Evolutionary conservation across 2,888 invertebrate species (phyloP).

Genomic region (Drosophila paracracens): DNA sequence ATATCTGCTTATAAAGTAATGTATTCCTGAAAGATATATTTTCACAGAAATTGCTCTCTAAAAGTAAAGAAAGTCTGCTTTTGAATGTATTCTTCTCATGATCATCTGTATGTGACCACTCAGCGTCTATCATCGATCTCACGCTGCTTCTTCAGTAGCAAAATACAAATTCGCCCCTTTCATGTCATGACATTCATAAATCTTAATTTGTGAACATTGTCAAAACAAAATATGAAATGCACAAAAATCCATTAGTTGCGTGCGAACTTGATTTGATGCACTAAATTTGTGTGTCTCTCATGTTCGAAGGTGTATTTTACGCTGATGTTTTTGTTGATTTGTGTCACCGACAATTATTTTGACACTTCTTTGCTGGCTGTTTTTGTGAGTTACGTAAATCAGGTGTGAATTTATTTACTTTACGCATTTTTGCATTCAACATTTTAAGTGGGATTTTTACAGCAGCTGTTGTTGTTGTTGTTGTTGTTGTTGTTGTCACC

Average conservation of each 20-base stretch:
- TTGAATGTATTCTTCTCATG: not conserved
- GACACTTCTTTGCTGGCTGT: constrained; percentile 59
- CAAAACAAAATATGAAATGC: constrained; percentile 25
- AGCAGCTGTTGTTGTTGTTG: not conserved
- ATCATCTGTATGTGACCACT: not conserved
- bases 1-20: not conserved
- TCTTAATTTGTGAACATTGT: constrained; percentile 35
- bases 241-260: constrained; percentile 36
- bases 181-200: constrained; percentile 28
- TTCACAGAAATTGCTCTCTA: not conserved
- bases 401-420: constrained; percentile 73
- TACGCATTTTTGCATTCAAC: constrained; percentile 63
- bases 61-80: too few relatives aligned
- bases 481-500: not conserved
- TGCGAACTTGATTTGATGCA: constrained; percentile 57
- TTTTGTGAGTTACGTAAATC: constrained; percentile 66
- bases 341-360: constrained; percentile 67
- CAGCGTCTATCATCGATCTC: constrained; percentile 21
- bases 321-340: constrained; percentile 54
- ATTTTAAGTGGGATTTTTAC: constrained; percentile 50
- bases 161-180: constrained; percentile 11
- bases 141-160: not conserved
- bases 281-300: constrained; percentile 33
- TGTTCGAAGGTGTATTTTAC: constrained; percentile 35
- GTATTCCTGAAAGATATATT: too few relatives aligned